A percentile compares a stretch with the other conserved stretches of the same genome.
phyloP scores from a whole-genome alignment of 2,797 vertebrate genomes.

The Furcifer pardalis region DNA sequence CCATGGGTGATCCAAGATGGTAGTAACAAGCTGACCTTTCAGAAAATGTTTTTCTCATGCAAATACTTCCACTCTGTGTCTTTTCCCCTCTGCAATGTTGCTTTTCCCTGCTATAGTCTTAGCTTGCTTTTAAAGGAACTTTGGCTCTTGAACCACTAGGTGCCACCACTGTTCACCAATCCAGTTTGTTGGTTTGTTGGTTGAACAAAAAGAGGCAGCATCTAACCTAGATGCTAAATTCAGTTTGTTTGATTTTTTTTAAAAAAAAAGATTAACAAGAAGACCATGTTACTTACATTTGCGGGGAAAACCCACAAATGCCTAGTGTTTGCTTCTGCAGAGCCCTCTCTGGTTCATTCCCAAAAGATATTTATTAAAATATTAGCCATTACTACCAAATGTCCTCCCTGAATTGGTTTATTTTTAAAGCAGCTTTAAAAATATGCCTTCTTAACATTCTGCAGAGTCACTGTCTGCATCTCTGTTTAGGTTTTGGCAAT shows the following conservation, averaged over 20 bases:
- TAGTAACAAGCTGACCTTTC: not conserved
- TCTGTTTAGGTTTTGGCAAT: not conserved
- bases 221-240: not conserved
- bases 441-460: not conserved
- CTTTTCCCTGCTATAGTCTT: not conserved
- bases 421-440: not conserved
- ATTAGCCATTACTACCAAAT: not conserved
- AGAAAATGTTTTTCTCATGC: not conserved
- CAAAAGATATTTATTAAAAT: slow-evolving; percentile 18
- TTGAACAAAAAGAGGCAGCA: not conserved
- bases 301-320: not conserved
- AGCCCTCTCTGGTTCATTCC: not conserved
- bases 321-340: not conserved
- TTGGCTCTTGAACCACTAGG: slow-evolving; percentile 36
- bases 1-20: not conserved
- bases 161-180: slow-evolving; percentile 27
- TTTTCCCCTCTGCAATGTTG: not conserved
- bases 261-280: slow-evolving; percentile 28
- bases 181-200: no score
- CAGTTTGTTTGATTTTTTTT: slow-evolving; percentile 13
- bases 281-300: not conserved
- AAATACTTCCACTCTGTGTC: not conserved
- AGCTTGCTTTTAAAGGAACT: not conserved
- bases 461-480: not conserved
- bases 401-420: not conserved